Conservation (phyloP, 92 coral and sea anemone genomes). For the Phenganax subtilis region DNA sequence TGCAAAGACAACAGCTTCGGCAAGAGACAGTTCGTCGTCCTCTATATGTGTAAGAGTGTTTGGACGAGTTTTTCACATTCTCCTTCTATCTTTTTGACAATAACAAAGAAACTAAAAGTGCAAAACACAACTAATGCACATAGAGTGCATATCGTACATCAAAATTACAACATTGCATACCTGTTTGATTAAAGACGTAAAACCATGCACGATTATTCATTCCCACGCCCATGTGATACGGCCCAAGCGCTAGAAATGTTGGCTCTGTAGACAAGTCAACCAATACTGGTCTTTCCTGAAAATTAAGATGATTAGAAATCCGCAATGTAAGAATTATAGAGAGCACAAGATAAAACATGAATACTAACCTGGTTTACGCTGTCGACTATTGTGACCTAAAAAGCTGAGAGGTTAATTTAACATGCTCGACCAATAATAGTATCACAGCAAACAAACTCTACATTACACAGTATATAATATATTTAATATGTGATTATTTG, state of each 20-base stretch:
- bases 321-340: neutral
- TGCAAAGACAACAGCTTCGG: too few relatives aligned
- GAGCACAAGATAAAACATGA: neutral
- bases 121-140: neutral
- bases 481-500: too few relatives aligned
- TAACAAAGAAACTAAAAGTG: too few relatives aligned
- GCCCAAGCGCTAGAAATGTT: conserved; percentile 89
- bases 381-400: conserved; percentile 81
- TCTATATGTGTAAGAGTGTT: too few relatives aligned
- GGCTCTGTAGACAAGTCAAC: conserved; percentile 91
- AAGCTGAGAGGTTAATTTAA: neutral
- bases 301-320: neutral
- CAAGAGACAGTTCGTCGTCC: too few relatives aligned
- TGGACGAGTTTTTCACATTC: too few relatives aligned
- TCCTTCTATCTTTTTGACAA: too few relatives aligned
- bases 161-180: conserved; percentile 31
- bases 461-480: too few relatives aligned
- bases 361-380: conserved; percentile 77
- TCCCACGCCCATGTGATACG: conserved; percentile 91
- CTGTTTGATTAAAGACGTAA: conserved; percentile 87
- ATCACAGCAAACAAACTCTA: too few relatives aligned
- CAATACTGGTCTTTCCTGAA: conserved; percentile 82
- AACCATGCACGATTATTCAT: conserved; percentile 99
- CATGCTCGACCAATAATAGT: neutral
- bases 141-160: neutral